Evolutionary conservation across 2,888 invertebrate species (phyloP).

Genomic region (Campoplex nolae): DNA sequence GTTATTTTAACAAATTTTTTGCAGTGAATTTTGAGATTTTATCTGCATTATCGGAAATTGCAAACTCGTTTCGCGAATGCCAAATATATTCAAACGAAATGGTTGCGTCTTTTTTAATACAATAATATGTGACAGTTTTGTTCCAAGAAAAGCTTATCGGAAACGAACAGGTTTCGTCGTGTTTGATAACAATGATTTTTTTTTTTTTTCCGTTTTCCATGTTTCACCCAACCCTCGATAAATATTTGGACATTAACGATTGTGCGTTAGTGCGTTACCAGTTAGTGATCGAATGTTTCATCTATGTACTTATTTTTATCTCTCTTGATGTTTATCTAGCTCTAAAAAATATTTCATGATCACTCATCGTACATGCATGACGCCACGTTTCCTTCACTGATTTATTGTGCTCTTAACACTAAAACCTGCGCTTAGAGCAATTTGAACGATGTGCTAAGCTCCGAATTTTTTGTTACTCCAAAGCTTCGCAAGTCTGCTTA

Average conservation of each 20-base stretch:
- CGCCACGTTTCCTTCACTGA: slow-evolving; percentile 12
- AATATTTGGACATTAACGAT: slow-evolving; percentile 27
- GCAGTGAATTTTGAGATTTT: too few species aligned
- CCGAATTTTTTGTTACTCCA: neutral
- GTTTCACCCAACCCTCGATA: slow-evolving; percentile 31
- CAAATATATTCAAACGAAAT: neutral
- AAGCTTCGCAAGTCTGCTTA: slow-evolving; percentile 10
- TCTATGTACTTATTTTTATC: slow-evolving; percentile 38
- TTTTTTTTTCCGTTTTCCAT: slow-evolving; percentile 18
- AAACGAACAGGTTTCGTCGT: slow-evolving; percentile 7
- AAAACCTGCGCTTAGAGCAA: neutral
- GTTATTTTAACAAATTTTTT: too few species aligned
- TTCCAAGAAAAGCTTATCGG: neutral
- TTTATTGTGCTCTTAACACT: slow-evolving; percentile 1
- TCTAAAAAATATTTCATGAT: slow-evolving; percentile 48
- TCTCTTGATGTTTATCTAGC: slow-evolving; percentile 11
- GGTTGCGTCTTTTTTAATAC: neutral
- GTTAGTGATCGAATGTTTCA: slow-evolving; percentile 43
- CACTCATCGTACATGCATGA: slow-evolving; percentile 40
- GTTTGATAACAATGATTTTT: neutral
- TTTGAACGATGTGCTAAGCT: slow-evolving; percentile 1
- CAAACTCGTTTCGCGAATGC: neutral
- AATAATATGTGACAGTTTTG: neutral
- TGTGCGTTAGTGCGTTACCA: slow-evolving; percentile 22
- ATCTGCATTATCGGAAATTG: too few species aligned